Base-by-base conservation (phyloP, 2,113 vertebrate species). In the Solea solea region DNA sequence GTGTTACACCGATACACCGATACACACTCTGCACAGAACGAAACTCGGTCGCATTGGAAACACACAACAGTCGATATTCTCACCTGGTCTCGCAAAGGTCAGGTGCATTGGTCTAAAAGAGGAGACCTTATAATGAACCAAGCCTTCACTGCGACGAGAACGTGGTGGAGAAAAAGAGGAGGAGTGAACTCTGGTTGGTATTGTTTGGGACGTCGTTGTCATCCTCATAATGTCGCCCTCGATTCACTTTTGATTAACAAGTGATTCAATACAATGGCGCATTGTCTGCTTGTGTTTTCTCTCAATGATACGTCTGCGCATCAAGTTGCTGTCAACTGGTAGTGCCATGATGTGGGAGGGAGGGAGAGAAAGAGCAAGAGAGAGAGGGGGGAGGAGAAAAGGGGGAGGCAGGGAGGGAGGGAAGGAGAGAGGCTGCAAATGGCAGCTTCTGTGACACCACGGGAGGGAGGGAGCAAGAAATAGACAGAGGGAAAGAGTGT, bases 401-500 rank as follows among this genome's bases (percentile, higher is more conserved):
- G 16, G 25, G 66, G 0, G 45, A 28, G 57, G 3, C 21, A 2
- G 46, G 16, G 55, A 40, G 68, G 2, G 46, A 44, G 53, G 27
- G 69, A 1, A 85, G 72, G 66, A 27, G 69, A 14, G 76, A 72
- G 81, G 81, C 90, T 92, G 87, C 86, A 90, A 91, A 90, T 92
- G 89, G 87, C 88, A 91, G 90, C 85, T 86, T 91, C 88, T 92
- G 84, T 93, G 90, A 92, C 88, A 91, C 86, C 76, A 81, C 69
- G 68, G 74, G 90, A 84, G 86, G 78, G 78, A 78, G 81, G 70
- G 72, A 90, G 77, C 25, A 82, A 88, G 80, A 78, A 76, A 66
- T 56, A 84, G 82, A 74, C 52, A 67, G 75, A 74, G 84, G 61
- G 83, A 78, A 58, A 46, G 66, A 49, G 70, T 73, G 72, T 39